Evolutionary conservation across 2,797 vertebrate genomes (phyloP).

Genomic region (Pseudomugil tenellus): DNA sequence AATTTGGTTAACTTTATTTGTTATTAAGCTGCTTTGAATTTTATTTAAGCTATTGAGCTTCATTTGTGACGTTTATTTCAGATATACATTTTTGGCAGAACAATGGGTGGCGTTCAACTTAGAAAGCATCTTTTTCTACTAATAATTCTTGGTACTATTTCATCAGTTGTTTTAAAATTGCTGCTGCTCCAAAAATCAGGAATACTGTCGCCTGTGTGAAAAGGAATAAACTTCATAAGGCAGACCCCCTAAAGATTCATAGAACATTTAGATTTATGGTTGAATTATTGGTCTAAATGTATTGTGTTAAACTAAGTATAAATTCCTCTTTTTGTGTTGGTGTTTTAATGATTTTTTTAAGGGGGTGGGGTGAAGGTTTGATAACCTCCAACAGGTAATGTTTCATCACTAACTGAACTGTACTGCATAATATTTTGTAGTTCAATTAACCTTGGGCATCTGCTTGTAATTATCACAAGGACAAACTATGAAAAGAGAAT

Average conservation of each 20-base stretch:
- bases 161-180: too few species aligned
- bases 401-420: slow-evolving; percentile 55
- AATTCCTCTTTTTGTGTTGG: too few species aligned
- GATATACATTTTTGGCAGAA: neutral
- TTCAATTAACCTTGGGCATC: slow-evolving; percentile 77
- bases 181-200: neutral
- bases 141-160: too few species aligned
- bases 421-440: slow-evolving; percentile 64
- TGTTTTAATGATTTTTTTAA: neutral
- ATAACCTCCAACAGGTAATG: slow-evolving; percentile 47
- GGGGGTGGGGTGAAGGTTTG: slow-evolving; percentile 8
- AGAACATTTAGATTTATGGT: neutral
- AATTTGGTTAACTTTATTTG: neutral
- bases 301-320: too few species aligned
- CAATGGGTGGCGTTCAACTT: too few species aligned
- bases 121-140: too few species aligned
- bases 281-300: too few species aligned
- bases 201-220: neutral
- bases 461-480: slow-evolving; percentile 76
- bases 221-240: neutral
- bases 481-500: slow-evolving; percentile 59
- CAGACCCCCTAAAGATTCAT: neutral
- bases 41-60: neutral
- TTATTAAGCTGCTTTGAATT: neutral
- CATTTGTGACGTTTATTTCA: neutral